These are phyloP conservation scores for Anoncus sp. DNA, from an alignment of 2,888 invertebrate genomes.

Conservation along the genomic window DNA sequence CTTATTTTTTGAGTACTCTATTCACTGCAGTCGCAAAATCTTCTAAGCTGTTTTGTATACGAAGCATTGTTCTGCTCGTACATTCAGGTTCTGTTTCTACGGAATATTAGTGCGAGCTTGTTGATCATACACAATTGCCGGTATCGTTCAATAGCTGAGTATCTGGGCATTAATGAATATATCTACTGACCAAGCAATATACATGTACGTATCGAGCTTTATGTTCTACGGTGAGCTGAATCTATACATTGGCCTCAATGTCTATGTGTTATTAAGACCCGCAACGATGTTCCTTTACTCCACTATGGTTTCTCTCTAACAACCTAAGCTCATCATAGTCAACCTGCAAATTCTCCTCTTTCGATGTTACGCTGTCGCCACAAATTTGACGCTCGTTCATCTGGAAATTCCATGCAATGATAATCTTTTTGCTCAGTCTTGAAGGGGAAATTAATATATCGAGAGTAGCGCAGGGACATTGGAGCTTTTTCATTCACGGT, in stretches of 20 bases:
- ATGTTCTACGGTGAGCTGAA: not conserved
- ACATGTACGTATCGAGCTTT: not conserved
- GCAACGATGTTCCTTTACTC: conserved; percentile 6
- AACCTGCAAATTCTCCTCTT: not conserved
- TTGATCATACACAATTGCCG: not conserved
- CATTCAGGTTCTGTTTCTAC: not conserved
- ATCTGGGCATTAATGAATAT: not conserved
- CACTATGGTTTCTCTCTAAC: not conserved
- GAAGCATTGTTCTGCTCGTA: not conserved
- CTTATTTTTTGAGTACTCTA: not conserved
- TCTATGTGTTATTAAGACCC: not conserved
- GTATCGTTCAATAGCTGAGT: not conserved
- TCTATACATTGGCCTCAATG: not conserved
- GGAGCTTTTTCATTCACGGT: not conserved
- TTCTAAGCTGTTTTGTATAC: not conserved
- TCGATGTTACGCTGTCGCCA: too few relatives aligned
- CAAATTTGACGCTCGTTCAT: conserved; percentile 1
- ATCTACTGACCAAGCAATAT: not conserved
- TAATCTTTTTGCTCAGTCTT: conserved; percentile 1
- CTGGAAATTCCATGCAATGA: conserved; percentile 1
- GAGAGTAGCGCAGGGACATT: conserved; percentile 16
- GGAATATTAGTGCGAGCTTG: not conserved
- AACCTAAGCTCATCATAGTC: conserved; percentile 2
- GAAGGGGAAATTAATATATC: conserved; percentile 4
- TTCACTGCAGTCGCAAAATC: not conserved